phyloP scores from a whole-genome alignment of 1,140 invertebrate species.

The Yoshiicerus persimilis region DNA sequence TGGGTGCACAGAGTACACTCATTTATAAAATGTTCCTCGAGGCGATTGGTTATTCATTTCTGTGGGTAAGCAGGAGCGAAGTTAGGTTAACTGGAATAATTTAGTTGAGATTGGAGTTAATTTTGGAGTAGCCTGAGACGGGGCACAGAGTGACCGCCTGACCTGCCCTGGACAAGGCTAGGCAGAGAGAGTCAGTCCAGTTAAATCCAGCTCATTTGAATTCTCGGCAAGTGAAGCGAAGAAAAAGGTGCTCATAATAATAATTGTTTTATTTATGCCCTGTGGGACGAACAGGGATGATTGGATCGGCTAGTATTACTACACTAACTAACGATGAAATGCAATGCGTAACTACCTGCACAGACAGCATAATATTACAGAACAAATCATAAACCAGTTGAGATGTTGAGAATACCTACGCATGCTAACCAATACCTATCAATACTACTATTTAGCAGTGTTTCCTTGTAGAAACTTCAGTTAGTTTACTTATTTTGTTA shows the following conservation, averaged over 20 bases:
- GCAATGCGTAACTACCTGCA: not conserved
- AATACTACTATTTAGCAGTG: not conserved
- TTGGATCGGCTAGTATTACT: not conserved
- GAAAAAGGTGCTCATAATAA: not conserved
- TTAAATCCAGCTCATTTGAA: not conserved
- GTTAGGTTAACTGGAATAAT: not conserved
- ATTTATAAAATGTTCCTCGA: not conserved
- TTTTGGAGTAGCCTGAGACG: not conserved
- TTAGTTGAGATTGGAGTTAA: not conserved
- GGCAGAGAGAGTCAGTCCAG: not conserved
- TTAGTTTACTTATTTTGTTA: not conserved
- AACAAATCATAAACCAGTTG: not conserved
- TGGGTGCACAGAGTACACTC: no score
- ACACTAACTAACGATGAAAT: not conserved
- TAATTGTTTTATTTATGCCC: not conserved
- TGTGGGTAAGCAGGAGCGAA: not conserved
- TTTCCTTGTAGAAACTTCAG: not conserved
- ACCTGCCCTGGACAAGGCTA: not conserved
- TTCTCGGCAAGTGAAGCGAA: not conserved
- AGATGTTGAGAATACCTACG: not conserved
- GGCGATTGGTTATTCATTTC: not conserved
- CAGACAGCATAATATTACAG: not conserved
- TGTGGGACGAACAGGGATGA: not conserved
- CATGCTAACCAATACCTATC: not conserved
- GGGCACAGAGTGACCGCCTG: not conserved